Evolutionary conservation across 2,113 vertebrate species (phyloP).

Genomic region (Varanus salvator): DNA sequence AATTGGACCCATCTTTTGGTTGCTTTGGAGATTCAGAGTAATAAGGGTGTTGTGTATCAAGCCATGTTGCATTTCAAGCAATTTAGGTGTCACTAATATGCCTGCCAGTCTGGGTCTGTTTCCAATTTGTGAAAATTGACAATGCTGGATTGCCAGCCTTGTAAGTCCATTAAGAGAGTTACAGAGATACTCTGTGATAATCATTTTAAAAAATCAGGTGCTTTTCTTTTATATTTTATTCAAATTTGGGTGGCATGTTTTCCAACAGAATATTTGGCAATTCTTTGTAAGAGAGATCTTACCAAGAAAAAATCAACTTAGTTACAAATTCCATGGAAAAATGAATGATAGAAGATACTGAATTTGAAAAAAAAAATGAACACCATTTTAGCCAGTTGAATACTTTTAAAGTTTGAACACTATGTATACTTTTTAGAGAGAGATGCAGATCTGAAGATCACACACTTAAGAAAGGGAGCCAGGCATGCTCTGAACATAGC

Average conservation of each 20-base stretch:
- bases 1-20: conserved; percentile 74
- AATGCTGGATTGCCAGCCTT: conserved; percentile 16
- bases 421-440: neutral
- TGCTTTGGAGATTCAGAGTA: conserved; percentile 70
- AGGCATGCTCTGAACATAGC: too few relatives aligned
- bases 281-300: neutral
- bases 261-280: conserved; percentile 13
- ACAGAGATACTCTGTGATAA: conserved; percentile 34
- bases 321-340: neutral
- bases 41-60: conserved; percentile 61
- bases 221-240: neutral
- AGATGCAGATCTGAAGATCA: too few relatives aligned
- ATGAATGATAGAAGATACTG: neutral
- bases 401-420: neutral
- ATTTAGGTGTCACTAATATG: conserved; percentile 62
- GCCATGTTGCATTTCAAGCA: conserved; percentile 61
- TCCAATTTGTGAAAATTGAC: conserved; percentile 48
- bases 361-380: conserved; percentile 21
- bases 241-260: neutral
- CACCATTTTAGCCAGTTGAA: neutral
- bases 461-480: too few relatives aligned
- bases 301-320: conserved; percentile 10
- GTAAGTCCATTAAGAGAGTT: conserved; percentile 36
- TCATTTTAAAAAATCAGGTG: neutral
- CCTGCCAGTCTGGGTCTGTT: conserved; percentile 49